Percentiles rank a stretch among this genome's conserved stretches.
Evolutionary conservation across 2,797 vertebrate species (phyloP).

Genomic region (Tympanoctomys barrerae): DNA sequence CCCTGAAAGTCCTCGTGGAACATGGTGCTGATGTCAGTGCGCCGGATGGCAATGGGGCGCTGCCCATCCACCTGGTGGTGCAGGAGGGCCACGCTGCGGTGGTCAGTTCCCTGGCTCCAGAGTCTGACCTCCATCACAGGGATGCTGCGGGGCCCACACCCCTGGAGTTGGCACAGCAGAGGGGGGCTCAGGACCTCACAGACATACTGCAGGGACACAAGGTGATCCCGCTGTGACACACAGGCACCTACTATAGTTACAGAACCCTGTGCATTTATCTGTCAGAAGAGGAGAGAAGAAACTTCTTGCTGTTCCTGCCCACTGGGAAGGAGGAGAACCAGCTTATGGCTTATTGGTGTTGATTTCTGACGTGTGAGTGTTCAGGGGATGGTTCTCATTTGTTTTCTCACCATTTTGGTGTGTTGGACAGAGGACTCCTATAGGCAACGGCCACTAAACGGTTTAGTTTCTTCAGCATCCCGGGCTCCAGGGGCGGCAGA

Average conservation of each 20-base stretch:
- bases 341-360: conserved; percentile 81
- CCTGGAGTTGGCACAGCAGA: conserved; percentile 90
- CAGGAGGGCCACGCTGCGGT: conserved; percentile 90
- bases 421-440: conserved; percentile 68
- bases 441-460: conserved; percentile 69
- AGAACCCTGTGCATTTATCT: neutral
- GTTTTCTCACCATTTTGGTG: conserved; percentile 70
- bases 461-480: conserved; percentile 70
- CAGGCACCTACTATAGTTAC: neutral
- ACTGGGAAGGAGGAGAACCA: conserved; percentile 34
- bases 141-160: conserved; percentile 91
- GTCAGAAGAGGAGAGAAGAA: conserved; percentile 30
- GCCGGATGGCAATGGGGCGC: conserved; percentile 88
- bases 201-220: conserved; percentile 79
- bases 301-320: conserved; percentile 22
- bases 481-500: neutral
- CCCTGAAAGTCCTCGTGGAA: conserved; percentile 92
- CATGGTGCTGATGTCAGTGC: conserved; percentile 91
- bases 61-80: conserved; percentile 94
- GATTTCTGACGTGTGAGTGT: conserved; percentile 75
- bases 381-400: conserved; percentile 69
- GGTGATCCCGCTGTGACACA: conserved; percentile 60
- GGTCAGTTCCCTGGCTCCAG: conserved; percentile 90
- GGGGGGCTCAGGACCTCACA: conserved; percentile 79
- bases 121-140: conserved; percentile 91